Evolutionary conservation across 92 coral and sea anemone genomes (phyloP).

Genomic region (Phenganax subtilis): DNA sequence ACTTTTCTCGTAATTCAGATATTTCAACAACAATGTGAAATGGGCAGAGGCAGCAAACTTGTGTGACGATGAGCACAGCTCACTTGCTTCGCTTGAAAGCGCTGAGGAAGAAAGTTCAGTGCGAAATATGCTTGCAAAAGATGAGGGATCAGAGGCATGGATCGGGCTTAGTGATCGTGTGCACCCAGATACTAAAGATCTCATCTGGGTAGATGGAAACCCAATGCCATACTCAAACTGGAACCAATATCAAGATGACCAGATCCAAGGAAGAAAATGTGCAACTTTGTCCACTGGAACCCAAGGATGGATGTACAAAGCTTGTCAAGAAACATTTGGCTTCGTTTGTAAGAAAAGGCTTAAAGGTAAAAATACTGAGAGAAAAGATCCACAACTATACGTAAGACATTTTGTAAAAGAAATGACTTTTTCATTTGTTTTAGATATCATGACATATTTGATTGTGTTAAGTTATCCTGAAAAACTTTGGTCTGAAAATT

Average conservation of each 20-base stretch:
- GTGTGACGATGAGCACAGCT: conserved; percentile 68
- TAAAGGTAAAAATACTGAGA: conserved; percentile 54
- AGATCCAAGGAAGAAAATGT: conserved; percentile 60
- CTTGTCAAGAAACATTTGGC: conserved; percentile 63
- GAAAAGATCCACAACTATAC: not conserved
- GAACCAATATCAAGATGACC: conserved; percentile 56
- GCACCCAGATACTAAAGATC: conserved; percentile 43
- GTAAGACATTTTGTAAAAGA: not conserved
- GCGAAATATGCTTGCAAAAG: conserved; percentile 61
- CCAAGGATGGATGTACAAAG: conserved; percentile 69
- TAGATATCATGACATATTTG: conserved; percentile 60
- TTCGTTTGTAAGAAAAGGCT: conserved; percentile 82
- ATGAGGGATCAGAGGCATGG: conserved; percentile 72
- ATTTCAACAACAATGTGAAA: conserved; percentile 71
- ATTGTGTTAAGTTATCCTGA: conserved; percentile 61
- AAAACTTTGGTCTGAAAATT: conserved; percentile 83
- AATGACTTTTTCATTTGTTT: not conserved
- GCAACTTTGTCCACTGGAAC: conserved; percentile 56
- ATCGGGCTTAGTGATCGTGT: conserved; percentile 79
- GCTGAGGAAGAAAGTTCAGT: conserved; percentile 66
- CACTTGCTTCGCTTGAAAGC: conserved; percentile 70
- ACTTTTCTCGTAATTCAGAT: conserved; percentile 68
- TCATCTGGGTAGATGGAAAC: conserved; percentile 80
- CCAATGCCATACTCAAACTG: conserved; percentile 59
- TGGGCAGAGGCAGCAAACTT: conserved; percentile 80